phyloP scores from a whole-genome alignment of 2,113 vertebrate genomes.

The Zapus hudsonius region DNA sequence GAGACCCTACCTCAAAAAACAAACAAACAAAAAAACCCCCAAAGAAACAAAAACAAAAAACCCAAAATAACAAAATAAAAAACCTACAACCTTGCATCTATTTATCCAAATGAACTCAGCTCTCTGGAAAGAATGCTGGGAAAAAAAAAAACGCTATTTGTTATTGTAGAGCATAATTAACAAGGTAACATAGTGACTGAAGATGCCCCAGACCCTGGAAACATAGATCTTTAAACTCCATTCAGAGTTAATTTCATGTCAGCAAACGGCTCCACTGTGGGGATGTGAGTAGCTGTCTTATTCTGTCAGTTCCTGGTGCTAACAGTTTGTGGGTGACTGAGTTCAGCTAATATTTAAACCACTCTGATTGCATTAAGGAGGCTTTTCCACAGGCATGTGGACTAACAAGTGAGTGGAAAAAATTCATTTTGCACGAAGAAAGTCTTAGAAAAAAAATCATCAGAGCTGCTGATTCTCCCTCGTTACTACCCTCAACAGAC shows the following conservation, averaged over 20 bases:
- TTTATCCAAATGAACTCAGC: slow-evolving; percentile 41
- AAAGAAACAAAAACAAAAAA: too few species aligned
- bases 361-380: not conserved
- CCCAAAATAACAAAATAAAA: too few species aligned
- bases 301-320: slow-evolving; percentile 30
- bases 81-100: not conserved
- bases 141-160: slow-evolving; percentile 29
- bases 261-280: not conserved
- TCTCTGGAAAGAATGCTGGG: slow-evolving; percentile 39
- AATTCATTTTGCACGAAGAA: slow-evolving; percentile 46
- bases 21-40: too few species aligned
- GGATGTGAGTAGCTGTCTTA: not conserved
- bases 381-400: not conserved
- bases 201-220: not conserved
- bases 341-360: slow-evolving; percentile 44
- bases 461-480: not conserved
- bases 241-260: not conserved
- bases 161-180: not conserved
- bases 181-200: not conserved
- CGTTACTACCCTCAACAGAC: not conserved
- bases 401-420: slow-evolving; percentile 8
- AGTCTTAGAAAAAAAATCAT: slow-evolving; percentile 46
- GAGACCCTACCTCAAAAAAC: too few species aligned
- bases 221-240: not conserved
- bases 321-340: not conserved